A percentile compares a stretch with the other conserved stretches of the same genome.
Evolutionary conservation across 1,140 invertebrate genomes (phyloP).

Genomic region (Drosophila pseudoananassae): DNA sequence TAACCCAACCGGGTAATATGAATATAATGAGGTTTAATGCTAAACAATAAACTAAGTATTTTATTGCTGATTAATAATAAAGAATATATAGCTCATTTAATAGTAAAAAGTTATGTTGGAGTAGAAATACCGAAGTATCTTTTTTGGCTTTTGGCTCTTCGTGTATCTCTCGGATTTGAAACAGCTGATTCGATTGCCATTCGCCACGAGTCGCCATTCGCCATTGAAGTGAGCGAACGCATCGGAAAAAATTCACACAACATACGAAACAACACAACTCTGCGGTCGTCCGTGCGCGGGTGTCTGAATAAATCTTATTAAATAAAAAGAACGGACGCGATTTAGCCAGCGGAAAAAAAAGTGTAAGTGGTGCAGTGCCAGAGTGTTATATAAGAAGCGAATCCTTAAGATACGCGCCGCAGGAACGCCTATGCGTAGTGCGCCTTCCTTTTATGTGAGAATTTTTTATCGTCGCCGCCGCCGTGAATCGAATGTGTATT

Average conservation of each 20-base stretch:
- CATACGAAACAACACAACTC: neutral
- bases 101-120: too few species aligned
- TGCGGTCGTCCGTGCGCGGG: neutral
- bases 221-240: too few species aligned
- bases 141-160: too few species aligned
- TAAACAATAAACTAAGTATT: too few species aligned
- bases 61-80: too few species aligned
- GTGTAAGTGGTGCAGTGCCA: neutral
- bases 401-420: constrained; percentile 20
- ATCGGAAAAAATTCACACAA: neutral
- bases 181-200: too few species aligned
- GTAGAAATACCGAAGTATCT: too few species aligned
- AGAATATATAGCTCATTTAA: too few species aligned
- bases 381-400: constrained; percentile 1
- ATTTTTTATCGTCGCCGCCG: constrained; percentile 17
- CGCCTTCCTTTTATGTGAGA: constrained; percentile 45
- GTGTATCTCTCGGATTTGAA: too few species aligned
- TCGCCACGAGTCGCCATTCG: too few species aligned
- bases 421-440: constrained; percentile 49
- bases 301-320: neutral
- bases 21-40: too few species aligned
- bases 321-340: neutral
- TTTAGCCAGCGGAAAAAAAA: neutral
- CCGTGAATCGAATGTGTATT: constrained; percentile 52
- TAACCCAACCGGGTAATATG: too few species aligned